Percentiles rank a stretch among this genome's conserved stretches.
Evolutionary conservation across 1,140 invertebrate species (phyloP).

Genomic region (Frieseomelitta varia): DNA sequence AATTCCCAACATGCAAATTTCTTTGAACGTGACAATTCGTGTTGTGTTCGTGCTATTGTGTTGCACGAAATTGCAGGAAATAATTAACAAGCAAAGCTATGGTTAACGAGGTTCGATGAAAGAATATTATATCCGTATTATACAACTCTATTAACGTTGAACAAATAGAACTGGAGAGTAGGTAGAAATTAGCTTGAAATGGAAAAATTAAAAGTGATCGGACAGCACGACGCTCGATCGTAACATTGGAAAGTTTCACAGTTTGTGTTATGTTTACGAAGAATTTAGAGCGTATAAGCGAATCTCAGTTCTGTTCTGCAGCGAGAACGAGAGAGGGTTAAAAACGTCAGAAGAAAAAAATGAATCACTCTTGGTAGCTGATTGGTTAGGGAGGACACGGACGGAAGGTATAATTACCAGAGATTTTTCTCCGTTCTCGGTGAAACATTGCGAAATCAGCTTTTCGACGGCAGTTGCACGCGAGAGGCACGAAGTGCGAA

Average conservation of each 20-base stretch:
- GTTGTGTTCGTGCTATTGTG: background rate
- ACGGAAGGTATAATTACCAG: constrained; percentile 26
- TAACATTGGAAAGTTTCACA: too few species aligned
- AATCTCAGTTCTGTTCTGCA: background rate
- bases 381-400: background rate
- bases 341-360: background rate
- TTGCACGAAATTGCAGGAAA: background rate
- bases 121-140: background rate
- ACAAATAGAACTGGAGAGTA: too few species aligned
- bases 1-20: background rate
- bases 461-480: constrained; percentile 5
- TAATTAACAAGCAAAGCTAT: background rate
- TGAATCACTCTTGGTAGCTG: background rate
- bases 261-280: too few species aligned
- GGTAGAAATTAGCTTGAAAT: too few species aligned
- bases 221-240: too few species aligned
- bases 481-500: constrained; percentile 38
- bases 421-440: constrained; percentile 25
- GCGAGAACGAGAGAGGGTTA: background rate
- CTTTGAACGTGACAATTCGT: background rate
- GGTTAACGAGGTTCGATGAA: background rate
- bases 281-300: too few species aligned
- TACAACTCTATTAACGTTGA: too few species aligned
- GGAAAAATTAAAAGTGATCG: too few species aligned
- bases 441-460: constrained; percentile 32